Percentiles rank a stretch among this genome's conserved stretches.
phyloP scores from a whole-genome alignment of 1,140 invertebrate species.

The Drosophila bocqueti region DNA sequence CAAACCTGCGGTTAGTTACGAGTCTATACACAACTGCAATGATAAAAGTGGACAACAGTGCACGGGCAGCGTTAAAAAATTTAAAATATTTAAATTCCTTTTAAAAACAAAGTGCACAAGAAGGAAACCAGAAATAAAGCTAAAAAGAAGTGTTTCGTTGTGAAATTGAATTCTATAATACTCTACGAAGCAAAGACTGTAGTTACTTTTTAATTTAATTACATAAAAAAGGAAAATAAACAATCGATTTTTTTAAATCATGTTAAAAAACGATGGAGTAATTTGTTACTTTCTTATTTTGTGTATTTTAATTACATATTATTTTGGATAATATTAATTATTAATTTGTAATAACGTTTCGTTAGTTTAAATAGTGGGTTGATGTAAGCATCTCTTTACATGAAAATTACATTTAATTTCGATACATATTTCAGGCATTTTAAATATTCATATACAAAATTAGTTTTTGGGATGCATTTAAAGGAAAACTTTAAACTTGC shows the following conservation, averaged over 20 bases:
- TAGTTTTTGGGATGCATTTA: background rate
- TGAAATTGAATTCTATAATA: background rate
- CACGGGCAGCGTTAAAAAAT: slow-evolving; percentile 47
- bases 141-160: background rate
- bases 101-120: slow-evolving; percentile 46
- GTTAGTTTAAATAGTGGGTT: no score
- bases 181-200: background rate
- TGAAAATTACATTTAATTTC: background rate
- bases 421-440: background rate
- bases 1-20: slow-evolving; percentile 81
- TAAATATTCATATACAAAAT: background rate
- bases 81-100: slow-evolving; percentile 76
- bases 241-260: background rate
- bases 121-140: slow-evolving; percentile 25
- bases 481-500: background rate
- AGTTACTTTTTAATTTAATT: no score
- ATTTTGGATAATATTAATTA: no score
- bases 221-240: background rate
- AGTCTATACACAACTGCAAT: slow-evolving; percentile 79
- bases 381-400: no score
- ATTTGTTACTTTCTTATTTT: no score
- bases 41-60: slow-evolving; percentile 42
- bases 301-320: no score
- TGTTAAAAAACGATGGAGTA: background rate
- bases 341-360: no score